Evolutionary conservation across 2,888 invertebrate genomes (phyloP), one percentile per base, ranked within the genome.

Genomic region (Eristalinus sepulchralis): DNA sequence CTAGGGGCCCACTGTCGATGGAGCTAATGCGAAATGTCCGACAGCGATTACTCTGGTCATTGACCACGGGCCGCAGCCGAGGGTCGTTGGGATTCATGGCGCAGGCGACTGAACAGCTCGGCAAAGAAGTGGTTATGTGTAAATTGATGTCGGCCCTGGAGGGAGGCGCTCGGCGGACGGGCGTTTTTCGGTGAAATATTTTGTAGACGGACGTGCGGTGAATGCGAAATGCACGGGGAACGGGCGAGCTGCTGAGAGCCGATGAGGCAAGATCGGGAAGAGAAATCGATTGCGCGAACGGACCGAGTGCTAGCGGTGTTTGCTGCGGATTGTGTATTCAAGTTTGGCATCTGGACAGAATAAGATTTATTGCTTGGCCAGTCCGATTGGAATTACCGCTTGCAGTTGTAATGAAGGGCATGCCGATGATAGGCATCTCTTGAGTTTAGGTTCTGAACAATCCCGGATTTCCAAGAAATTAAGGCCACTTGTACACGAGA

Each of bases 41-140:
- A 33, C 17, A 24, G 67, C 53, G 67, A 76, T 76, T 67, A 67
- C 67, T 2, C 53, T 59, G 76, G 76, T 76, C 76, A 76, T 76
- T 76, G 76, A 67, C 76, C 76, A 68, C 76, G 24, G 39, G 60
- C 53, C 34, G 31, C 60, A 76, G 60, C 47, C 33, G 47, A 13
- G 59, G 59, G 31, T 33, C 22, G 31, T 36, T 24, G n/a, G 39
- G 27, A 39, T 71, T 24, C 13, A 22, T 8, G 13, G 13, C 10
- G 13, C 22, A 24, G 66, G 31, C n/a, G 22, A 5, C n/a, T 8
- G 27, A 27, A 6, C 24, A 24, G 53, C 24, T 27, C 27, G 33
- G 60, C 33, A 47, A 36, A 33, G 34, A 34, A 8, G n/a, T 67
- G 13, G 22, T 57, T 17, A 59, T 31, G 57, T 22, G 67, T 62